phyloP scores from a whole-genome alignment of 2,888 invertebrate genomes.

The Macaria liturata region DNA sequence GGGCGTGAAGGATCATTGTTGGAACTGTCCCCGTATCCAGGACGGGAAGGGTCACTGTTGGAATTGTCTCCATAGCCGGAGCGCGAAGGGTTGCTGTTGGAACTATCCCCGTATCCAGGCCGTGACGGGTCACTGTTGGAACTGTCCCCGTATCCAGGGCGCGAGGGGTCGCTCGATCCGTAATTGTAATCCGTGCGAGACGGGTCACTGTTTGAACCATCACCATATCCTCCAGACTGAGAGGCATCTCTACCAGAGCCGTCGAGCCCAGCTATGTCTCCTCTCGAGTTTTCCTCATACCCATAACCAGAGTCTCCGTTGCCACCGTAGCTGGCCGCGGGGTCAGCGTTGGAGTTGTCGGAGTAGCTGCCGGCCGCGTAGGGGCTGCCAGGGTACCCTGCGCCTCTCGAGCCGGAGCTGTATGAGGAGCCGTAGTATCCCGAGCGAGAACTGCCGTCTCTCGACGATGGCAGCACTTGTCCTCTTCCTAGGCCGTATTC shows the following conservation, averaged over 20 bases:
- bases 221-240: neutral
- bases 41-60: neutral
- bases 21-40: conserved; percentile 3
- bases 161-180: too few species aligned
- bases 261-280: neutral
- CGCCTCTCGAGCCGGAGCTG: conserved; percentile 1
- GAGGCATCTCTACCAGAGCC: neutral
- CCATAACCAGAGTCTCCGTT: neutral
- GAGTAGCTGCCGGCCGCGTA: neutral
- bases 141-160: too few species aligned
- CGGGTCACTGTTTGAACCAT: neutral
- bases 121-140: too few species aligned
- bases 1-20: conserved; percentile 3
- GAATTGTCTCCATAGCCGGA: neutral
- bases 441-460: conserved; percentile 17
- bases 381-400: too few species aligned
- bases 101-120: too few species aligned
- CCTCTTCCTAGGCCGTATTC: conserved; percentile 9
- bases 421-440: conserved; percentile 10
- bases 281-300: neutral
- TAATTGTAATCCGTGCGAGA: neutral
- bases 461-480: conserved; percentile 14
- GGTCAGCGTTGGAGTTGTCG: neutral
- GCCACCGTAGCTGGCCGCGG: too few species aligned
- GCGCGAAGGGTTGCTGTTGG: too few species aligned